These are phyloP conservation scores for Tuberolachnus salignus DNA, from an alignment of 2,888 invertebrate species.

Conservation along the genomic window DNA sequence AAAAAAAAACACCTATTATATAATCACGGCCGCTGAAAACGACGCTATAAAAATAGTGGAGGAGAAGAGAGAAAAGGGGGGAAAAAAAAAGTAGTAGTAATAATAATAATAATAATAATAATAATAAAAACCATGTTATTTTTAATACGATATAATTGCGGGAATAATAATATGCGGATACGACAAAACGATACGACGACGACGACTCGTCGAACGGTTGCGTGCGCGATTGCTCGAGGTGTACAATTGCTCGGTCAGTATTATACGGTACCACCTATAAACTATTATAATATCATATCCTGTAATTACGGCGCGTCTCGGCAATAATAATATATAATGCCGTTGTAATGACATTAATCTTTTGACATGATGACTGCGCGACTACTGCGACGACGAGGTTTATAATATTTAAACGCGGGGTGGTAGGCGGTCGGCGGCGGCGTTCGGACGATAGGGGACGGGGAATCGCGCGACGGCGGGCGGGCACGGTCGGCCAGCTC, in stretches of 20 bases:
- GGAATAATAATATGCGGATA: no score
- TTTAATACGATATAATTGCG: no score
- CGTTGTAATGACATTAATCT: constrained; percentile 53
- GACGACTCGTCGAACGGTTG: constrained; percentile 39
- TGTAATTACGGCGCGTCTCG: constrained; percentile 45
- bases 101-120: neutral
- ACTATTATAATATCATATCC: constrained; percentile 33
- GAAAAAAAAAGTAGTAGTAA: no score
- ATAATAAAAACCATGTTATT: neutral
- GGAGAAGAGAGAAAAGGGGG: no score
- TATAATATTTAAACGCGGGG: no score
- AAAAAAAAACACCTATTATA: no score
- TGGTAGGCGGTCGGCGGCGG: neutral
- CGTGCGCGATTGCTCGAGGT: constrained; percentile 48
- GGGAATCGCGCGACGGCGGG: neutral
- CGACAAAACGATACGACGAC: neutral
- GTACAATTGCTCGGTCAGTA: constrained; percentile 50
- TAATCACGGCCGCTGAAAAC: neutral
- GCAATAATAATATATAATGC: constrained; percentile 10
- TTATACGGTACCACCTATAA: no score
- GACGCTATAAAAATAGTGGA: neutral
- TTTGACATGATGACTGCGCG: constrained; percentile 46
- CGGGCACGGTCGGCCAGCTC: neutral
- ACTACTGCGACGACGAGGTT: neutral
- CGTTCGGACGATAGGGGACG: constrained; percentile 7